Conservation (phyloP, 2,888 invertebrate species). For the Amiota mariae region DNA sequence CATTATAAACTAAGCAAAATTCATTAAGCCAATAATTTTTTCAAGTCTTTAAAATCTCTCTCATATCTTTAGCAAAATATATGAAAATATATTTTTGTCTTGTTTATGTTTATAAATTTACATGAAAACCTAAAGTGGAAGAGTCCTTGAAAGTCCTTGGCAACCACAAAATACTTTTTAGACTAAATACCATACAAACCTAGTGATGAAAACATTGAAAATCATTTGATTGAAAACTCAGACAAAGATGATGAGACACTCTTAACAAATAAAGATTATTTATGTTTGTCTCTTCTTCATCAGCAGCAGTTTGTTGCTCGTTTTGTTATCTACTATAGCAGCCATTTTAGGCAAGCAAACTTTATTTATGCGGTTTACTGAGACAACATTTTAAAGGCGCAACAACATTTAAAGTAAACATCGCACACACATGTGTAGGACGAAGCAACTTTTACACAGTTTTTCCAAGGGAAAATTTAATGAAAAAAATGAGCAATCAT, state of each 20-base stretch:
- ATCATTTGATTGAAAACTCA: neutral
- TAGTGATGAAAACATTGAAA: neutral
- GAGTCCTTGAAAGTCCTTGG: conserved; percentile 29
- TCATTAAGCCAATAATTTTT: neutral
- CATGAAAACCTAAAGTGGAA: neutral
- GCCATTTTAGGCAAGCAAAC: conserved; percentile 1
- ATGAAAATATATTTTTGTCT: neutral
- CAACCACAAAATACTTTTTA: conserved; percentile 14
- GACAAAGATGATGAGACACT: neutral
- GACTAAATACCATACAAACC: neutral
- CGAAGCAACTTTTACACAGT: conserved; percentile 39
- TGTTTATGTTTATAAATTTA: neutral
- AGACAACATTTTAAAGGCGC: conserved; percentile 18
- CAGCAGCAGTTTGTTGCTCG: neutral
- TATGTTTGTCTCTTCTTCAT: too few species aligned
- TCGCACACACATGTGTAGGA: conserved; percentile 28
- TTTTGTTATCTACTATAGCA: conserved; percentile 1
- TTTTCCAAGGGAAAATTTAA: conserved; percentile 9
- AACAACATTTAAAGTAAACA: conserved; percentile 34
- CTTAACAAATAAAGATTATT: neutral
- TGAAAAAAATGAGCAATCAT: neutral
- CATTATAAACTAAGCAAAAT: neutral
- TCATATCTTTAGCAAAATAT: neutral
- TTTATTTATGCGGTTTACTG: conserved; percentile 28
- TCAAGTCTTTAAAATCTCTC: neutral